Evolutionary conservation across 2,113 vertebrate genomes (phyloP).

Genomic region (Rhagologus leucostigma): DNA sequence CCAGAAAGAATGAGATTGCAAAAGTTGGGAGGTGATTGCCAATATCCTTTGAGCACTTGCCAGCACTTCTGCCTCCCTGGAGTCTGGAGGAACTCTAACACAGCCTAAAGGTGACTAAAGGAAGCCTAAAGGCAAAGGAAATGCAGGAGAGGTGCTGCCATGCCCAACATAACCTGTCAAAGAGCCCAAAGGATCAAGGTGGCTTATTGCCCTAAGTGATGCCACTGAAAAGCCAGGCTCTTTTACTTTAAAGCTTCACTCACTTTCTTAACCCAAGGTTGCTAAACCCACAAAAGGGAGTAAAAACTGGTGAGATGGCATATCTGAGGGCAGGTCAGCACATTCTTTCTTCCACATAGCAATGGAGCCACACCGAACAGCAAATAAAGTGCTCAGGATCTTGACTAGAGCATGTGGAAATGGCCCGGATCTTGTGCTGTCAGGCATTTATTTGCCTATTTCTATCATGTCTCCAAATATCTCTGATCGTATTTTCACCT

Average conservation of each 20-base stretch:
- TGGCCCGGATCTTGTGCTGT: neutral
- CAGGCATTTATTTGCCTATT: neutral
- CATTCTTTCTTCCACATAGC: neutral
- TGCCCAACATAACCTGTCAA: neutral
- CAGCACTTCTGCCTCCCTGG: neutral
- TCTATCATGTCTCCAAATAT: neutral
- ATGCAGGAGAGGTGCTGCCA: neutral
- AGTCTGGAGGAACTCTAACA: neutral
- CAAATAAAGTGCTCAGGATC: neutral
- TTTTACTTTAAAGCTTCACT: neutral
- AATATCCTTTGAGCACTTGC: neutral
- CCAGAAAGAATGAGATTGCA: neutral
- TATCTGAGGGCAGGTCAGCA: neutral
- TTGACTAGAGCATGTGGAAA: neutral
- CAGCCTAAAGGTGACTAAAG: neutral
- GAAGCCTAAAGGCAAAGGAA: neutral
- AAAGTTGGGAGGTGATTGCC: neutral
- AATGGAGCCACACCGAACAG: neutral
- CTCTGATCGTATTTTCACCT: neutral
- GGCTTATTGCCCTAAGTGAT: neutral
- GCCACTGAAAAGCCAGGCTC: neutral
- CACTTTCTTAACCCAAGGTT: neutral
- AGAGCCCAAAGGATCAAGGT: neutral
- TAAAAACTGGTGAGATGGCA: neutral
- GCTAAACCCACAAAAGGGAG: neutral